Evolutionary conservation across 2,888 invertebrate genomes (phyloP), one percentile per base, ranked within the genome.

Genomic region (Sarcophaga subvicina): DNA sequence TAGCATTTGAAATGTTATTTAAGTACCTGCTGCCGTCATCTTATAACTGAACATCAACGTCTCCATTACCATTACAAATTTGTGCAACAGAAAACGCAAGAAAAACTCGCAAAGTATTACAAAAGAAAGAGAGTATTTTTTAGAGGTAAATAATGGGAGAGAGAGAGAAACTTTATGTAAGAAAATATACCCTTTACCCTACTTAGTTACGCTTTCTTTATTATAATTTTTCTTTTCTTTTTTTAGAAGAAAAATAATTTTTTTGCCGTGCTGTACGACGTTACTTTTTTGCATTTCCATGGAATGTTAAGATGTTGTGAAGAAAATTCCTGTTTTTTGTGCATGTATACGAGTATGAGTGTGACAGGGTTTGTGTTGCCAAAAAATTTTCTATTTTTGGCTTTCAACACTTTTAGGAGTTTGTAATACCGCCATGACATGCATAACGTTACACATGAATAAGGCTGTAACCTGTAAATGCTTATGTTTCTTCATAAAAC

Each of bases 61-160:
- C 71, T 60, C n/a, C 71, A 72, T 72, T 72, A 72, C n/a, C 59
- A 71, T 59, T 71, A 59, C 27, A 59, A 71, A 71, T 69, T 69
- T 49, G 12, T 66, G 66, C n/a, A n/a, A 66, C 37, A 66, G 11
- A 45, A 37, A n/a, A 69, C 2, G 8, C 14, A 49, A 20, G 4
- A 20, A n/a, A 69, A 69, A 47, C 47, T 12, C 1, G 12, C 69
- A 49, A 3, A 70, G 22, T 6, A 47, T 14, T 49, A 64, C 5
- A 49, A n/a, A 69, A 69, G 49, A 49, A 8, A 14, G 22, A 37
- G 27, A 37, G 37, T 37, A 37, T 37, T 37, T 37, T 10, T 2
- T 2, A 10, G 0, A 37, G 37, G 37, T 37, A 37, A 37, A 37
- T 1, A 37, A 1, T 37, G 6, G 0, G 6, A 37, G 37, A 37